Conservation (phyloP, 2,113 vertebrate genomes). For the Brachypteracias leptosomus region DNA sequence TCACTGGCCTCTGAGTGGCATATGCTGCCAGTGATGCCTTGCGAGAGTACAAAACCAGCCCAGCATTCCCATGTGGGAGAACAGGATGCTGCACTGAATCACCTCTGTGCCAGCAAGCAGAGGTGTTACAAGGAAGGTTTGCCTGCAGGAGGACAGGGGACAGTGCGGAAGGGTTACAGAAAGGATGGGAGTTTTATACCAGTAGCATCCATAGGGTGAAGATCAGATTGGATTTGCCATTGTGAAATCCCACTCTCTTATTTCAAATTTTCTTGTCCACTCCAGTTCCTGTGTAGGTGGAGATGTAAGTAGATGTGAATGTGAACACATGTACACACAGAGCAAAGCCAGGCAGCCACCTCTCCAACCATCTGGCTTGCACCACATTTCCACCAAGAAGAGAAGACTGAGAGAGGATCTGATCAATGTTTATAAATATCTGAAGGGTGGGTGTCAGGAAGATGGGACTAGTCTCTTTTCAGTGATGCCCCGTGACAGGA, state of each 20-base stretch:
- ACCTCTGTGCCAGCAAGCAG: neutral
- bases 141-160: neutral
- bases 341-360: neutral
- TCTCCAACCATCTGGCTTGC: neutral
- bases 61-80: accelerated
- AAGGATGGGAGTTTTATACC: neutral
- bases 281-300: neutral
- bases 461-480: no score
- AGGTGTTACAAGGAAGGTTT: neutral
- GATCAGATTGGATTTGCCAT: neutral
- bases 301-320: neutral
- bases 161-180: neutral
- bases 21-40: accelerated
- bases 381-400: neutral
- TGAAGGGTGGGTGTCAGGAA: no score
- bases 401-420: no score
- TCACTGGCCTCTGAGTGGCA: neutral
- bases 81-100: neutral
- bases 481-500: no score
- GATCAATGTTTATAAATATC: no score
- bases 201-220: neutral
- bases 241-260: neutral
- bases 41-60: accelerated
- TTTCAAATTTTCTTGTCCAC: neutral
- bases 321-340: neutral